Evolutionary conservation across 2,888 invertebrate genomes (phyloP).

Genomic region (Nephrotoma flavescens): DNA sequence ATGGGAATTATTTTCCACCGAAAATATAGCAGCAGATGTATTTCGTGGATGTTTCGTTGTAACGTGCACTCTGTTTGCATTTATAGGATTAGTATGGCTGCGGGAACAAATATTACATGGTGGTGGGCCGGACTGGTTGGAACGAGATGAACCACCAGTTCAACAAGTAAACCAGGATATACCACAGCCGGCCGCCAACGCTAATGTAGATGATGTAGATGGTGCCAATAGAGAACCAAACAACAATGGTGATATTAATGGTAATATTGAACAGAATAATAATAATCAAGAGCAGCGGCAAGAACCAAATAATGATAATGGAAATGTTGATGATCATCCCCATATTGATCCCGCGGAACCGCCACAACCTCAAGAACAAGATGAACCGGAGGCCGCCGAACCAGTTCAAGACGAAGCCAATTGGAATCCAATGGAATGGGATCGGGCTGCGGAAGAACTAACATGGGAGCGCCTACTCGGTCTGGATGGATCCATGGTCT

Average conservation of each 20-base stretch:
- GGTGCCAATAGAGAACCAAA: conserved; percentile 10
- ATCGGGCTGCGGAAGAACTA: conserved; percentile 89
- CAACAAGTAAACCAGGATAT: conserved; percentile 24
- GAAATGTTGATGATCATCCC: conserved; percentile 3
- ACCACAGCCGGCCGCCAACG: conserved; percentile 21
- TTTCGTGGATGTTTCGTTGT: conserved; percentile 96
- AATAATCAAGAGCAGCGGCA: conserved; percentile 7
- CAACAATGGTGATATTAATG: conserved; percentile 35
- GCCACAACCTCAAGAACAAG: conserved; percentile 28
- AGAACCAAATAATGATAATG: conserved; percentile 32
- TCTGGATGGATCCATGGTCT: conserved; percentile 90
- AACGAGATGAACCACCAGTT: conserved; percentile 47
- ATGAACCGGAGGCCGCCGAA: conserved; percentile 28
- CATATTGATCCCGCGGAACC: conserved; percentile 24
- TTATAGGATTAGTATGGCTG: conserved; percentile 94
- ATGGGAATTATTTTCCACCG: conserved; percentile 83
- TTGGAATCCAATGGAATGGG: conserved; percentile 99
- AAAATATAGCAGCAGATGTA: conserved; percentile 84
- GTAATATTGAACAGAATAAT: conserved; percentile 23
- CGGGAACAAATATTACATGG: conserved; percentile 96
- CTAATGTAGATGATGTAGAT: conserved; percentile 20
- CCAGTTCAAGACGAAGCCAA: conserved; percentile 55
- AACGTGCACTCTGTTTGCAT: conserved; percentile 86
- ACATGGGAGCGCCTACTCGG: conserved; percentile 97
- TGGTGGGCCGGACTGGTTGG: conserved; percentile 94